Conservation (phyloP, 2,888 invertebrate genomes). For the Drosophila suboccidentalis region DNA sequence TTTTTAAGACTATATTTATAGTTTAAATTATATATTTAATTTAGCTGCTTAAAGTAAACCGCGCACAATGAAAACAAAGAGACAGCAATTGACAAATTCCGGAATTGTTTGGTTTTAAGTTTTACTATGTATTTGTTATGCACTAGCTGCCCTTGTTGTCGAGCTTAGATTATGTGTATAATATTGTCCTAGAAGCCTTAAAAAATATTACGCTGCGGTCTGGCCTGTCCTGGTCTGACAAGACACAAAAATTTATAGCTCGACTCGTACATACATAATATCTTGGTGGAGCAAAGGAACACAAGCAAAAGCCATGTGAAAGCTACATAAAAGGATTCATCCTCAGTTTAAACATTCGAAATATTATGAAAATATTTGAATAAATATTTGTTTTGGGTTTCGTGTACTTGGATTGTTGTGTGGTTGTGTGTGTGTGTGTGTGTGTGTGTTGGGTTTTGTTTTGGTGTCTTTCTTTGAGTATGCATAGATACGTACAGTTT, state of each 20-base stretch:
- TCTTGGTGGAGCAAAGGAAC: slow-evolving; percentile 71
- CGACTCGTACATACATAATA: slow-evolving; percentile 56
- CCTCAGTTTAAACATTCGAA: slow-evolving; percentile 49
- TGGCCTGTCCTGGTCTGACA: slow-evolving; percentile 22
- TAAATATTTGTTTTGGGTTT: slow-evolving; percentile 36
- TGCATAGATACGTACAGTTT: slow-evolving; percentile 41
- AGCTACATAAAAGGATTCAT: slow-evolving; percentile 54
- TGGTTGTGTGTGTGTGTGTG: slow-evolving; percentile 15
- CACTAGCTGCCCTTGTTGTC: slow-evolving; percentile 31
- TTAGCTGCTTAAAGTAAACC: slow-evolving; percentile 49
- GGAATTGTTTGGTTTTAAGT: slow-evolving; percentile 31
- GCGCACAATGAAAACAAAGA: slow-evolving; percentile 31
- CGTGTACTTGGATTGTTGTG: slow-evolving; percentile 12
- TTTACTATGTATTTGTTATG: slow-evolving; percentile 32
- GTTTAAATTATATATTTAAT: slow-evolving; percentile 38
- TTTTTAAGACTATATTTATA: slow-evolving; percentile 39
- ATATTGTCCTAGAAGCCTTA: slow-evolving; percentile 78
- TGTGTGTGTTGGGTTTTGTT: slow-evolving; percentile 17
- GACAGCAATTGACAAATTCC: slow-evolving; percentile 21
- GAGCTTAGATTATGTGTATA: slow-evolving; percentile 54
- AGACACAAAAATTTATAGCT: slow-evolving; percentile 44
- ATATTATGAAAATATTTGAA: slow-evolving; percentile 53
- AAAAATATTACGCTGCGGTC: slow-evolving; percentile 61
- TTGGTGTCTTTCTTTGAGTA: slow-evolving; percentile 39
- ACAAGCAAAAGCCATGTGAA: slow-evolving; percentile 74